Base-by-base conservation (phyloP, 2,888 invertebrate genomes). In the Ceramica pisi region DNA sequence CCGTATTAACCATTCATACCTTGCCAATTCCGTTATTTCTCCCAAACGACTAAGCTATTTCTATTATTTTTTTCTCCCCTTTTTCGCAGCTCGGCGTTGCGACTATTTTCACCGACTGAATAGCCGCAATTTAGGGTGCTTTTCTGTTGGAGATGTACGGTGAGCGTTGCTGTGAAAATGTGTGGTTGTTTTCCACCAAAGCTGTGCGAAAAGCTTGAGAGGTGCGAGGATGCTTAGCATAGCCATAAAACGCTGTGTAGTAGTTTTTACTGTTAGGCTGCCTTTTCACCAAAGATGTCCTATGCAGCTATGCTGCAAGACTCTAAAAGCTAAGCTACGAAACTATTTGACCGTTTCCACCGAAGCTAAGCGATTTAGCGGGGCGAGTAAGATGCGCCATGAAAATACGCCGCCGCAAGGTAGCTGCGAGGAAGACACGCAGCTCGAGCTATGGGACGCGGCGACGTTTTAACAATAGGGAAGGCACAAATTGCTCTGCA, bases 1-100 rank as follows among this genome's bases (percentile, higher is more conserved):
- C 75, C 83, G 89, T 93, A 94, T 94, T 93, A 94, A 93, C 91
- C 93, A 94, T 94, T 94, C 94, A 94, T 93, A 92, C 91, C 88
- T 90, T 88, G 87, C 89, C 92, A 92, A 94, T 94, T 93, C 87
- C 88, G 90, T 93, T 93, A 92, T 92, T 92, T 88, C 90, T 89
- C 90, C 87, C 88, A 89, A 90, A 90, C 85, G 88, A 78, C 78
- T 84, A 80, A 86, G 87, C 88, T 90, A 85, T 89, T 87, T 81
- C 85, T 82, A 82, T 87, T 86, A 82, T 85, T 85, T 85, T 84
- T 86, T 81, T 77, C 73, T 51, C 63, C 75, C 67, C 75, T 61
- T 60, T 56, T 44, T 59, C 75, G 62, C 46, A 35, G 55, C 63
- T 61, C 71, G 48, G 67, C 66, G 67, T 75, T 76, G 72, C 69